These are phyloP conservation scores for Aeoliscus strigatus DNA, from an alignment of 2,797 vertebrate genomes.

Conservation along the genomic window DNA sequence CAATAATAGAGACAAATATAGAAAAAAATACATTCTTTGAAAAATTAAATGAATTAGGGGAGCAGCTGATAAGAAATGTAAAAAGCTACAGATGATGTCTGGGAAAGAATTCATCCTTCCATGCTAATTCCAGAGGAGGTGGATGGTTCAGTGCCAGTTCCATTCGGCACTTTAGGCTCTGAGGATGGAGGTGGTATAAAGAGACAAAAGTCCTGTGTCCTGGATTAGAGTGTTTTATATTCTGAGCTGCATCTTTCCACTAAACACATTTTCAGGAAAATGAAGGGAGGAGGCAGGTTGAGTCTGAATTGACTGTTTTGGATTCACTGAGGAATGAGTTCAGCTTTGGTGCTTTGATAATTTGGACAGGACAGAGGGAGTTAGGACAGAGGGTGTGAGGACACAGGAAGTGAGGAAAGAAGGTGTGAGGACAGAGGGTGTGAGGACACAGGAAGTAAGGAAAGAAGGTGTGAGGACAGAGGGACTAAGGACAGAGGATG, in stretches of 20 bases:
- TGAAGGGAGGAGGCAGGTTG: not conserved
- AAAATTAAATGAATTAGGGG: conserved; percentile 11
- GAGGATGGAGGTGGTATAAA: conserved; percentile 4
- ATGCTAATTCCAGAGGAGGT: conserved; percentile 10
- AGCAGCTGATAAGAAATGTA: not conserved
- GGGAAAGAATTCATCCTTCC: conserved; percentile 7
- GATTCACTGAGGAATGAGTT: too few relatives aligned
- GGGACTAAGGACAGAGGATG: too few relatives aligned
- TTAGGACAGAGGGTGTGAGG: too few relatives aligned
- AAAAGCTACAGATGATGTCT: not conserved
- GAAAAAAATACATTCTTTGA: conserved; percentile 16
- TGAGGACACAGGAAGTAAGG: too few relatives aligned
- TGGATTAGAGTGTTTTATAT: conserved; percentile 33
- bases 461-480: too few relatives aligned
- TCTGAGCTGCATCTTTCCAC: conserved; percentile 21
- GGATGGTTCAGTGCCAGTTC: conserved; percentile 10
- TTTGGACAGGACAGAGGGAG: too few relatives aligned
- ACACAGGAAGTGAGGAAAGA: too few relatives aligned
- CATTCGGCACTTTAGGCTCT: conserved; percentile 19
- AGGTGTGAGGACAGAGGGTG: too few relatives aligned
- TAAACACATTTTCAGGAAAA: conserved; percentile 10
- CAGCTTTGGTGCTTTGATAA: too few relatives aligned
- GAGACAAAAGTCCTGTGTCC: conserved; percentile 31
- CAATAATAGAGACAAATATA: conserved; percentile 30
- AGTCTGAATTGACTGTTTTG: too few relatives aligned